Evolutionary conservation across 1,140 invertebrate genomes (phyloP).

Genomic region (Chymomyza costata): DNA sequence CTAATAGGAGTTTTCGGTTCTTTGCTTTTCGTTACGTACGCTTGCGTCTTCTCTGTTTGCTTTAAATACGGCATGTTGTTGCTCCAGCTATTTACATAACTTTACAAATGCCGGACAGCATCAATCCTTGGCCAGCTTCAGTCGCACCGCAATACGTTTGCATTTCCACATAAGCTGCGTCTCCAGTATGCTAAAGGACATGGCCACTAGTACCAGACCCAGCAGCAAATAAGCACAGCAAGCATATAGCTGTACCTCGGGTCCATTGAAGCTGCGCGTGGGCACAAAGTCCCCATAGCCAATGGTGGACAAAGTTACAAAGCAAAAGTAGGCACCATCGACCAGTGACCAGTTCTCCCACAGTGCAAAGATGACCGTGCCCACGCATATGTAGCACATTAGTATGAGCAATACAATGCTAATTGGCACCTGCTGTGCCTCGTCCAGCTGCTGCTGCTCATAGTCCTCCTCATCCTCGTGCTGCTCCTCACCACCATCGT

Average conservation of each 20-base stretch:
- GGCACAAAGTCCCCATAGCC: constrained; percentile 90
- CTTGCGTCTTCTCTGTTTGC: not conserved
- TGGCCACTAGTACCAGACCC: constrained; percentile 91
- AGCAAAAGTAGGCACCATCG: constrained; percentile 91
- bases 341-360: constrained; percentile 88
- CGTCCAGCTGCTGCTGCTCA: constrained; percentile 31
- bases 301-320: constrained; percentile 90
- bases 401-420: constrained; percentile 83
- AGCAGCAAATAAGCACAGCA: constrained; percentile 91
- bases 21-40: not conserved
- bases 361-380: constrained; percentile 83
- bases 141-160: constrained; percentile 79
- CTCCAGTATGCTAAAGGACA: constrained; percentile 94
- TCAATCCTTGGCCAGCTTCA: constrained; percentile 70
- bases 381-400: constrained; percentile 82
- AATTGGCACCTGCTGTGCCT: constrained; percentile 79
- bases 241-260: constrained; percentile 84
- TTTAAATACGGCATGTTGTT: constrained; percentile 19
- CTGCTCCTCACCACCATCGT: not conserved
- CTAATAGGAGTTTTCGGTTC: constrained; percentile 38
- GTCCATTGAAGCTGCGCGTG: constrained; percentile 79
- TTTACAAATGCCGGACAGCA: constrained; percentile 16
- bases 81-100: constrained; percentile 21
- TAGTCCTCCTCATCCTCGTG: constrained; percentile 18
- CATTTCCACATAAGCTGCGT: constrained; percentile 89